Conservation (phyloP, 2,797 vertebrate genomes). For the Sebastes minor region DNA sequence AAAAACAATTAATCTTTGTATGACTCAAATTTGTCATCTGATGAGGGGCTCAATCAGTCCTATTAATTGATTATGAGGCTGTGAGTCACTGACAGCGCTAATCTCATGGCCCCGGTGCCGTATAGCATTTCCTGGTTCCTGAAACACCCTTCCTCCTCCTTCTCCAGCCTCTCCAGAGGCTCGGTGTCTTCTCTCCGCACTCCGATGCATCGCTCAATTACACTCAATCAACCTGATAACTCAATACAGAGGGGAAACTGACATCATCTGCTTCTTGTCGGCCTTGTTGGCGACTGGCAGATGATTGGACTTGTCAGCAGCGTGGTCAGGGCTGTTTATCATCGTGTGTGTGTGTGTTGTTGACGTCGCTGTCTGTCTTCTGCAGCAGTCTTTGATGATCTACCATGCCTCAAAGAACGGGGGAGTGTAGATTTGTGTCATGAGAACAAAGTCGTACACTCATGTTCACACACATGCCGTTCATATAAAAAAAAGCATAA, state of each 20-base stretch:
- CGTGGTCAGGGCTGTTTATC: conserved; percentile 37
- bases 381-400: conserved; percentile 4
- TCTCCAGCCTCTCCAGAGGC: conserved; percentile 57
- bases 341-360: conserved; percentile 1
- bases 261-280: conserved; percentile 72
- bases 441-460: background rate
- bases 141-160: conserved; percentile 55
- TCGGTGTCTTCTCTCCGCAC: conserved; percentile 60
- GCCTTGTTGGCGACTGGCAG: conserved; percentile 64
- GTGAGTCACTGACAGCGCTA: conserved; percentile 33
- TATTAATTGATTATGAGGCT: conserved; percentile 35
- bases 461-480: background rate
- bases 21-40: background rate
- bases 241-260: conserved; percentile 72
- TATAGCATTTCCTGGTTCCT: conserved; percentile 59
- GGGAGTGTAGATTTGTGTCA: background rate
- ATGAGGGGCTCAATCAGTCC: conserved; percentile 9
- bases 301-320: conserved; percentile 62
- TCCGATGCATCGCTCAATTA: conserved; percentile 78
- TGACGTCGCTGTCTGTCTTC: conserved; percentile 19
- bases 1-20: background rate
- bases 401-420: background rate
- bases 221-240: conserved; percentile 75
- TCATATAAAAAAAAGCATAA: background rate
- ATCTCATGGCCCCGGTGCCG: conserved; percentile 48